These are phyloP conservation scores for Agrochola lota DNA, from an alignment of 2,888 invertebrate genomes.

Conservation along the genomic window DNA sequence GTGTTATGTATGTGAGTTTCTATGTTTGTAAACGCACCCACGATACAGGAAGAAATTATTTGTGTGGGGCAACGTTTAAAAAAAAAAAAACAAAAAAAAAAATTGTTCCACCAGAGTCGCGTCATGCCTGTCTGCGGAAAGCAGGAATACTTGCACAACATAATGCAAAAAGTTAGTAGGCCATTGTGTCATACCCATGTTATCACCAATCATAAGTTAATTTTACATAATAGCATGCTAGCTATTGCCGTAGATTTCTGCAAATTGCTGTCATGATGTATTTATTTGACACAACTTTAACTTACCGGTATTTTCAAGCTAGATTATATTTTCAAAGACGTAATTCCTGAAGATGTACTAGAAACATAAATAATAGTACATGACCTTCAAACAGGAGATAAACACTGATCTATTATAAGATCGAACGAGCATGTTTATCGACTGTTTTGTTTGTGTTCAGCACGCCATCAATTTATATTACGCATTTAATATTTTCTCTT, in stretches of 20 bases:
- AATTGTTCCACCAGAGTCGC: no score
- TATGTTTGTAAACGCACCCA: no score
- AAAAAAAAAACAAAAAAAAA: no score
- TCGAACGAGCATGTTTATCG: constrained; percentile 38
- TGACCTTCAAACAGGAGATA: constrained; percentile 46
- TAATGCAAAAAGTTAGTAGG: no score
- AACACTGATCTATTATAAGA: constrained; percentile 51
- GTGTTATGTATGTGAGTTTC: no score
- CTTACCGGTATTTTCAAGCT: not conserved
- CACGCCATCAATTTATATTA: constrained; percentile 16
- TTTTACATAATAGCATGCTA: not conserved
- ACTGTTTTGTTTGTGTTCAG: constrained; percentile 35
- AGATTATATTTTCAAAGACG: constrained; percentile 3
- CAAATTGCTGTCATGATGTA: not conserved
- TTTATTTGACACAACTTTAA: not conserved
- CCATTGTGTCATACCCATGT: not conserved
- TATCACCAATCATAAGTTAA: not conserved
- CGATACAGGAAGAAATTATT: no score
- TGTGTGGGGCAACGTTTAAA: no score
- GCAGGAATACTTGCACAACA: not conserved
- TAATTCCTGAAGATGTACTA: constrained; percentile 2
- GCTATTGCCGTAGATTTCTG: not conserved
- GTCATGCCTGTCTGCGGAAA: no score
- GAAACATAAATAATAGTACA: constrained; percentile 22
- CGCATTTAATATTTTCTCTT: constrained; percentile 36